Evolutionary conservation across 2,797 vertebrate species (phyloP).

Genomic region (Phoxinus dragarum): DNA sequence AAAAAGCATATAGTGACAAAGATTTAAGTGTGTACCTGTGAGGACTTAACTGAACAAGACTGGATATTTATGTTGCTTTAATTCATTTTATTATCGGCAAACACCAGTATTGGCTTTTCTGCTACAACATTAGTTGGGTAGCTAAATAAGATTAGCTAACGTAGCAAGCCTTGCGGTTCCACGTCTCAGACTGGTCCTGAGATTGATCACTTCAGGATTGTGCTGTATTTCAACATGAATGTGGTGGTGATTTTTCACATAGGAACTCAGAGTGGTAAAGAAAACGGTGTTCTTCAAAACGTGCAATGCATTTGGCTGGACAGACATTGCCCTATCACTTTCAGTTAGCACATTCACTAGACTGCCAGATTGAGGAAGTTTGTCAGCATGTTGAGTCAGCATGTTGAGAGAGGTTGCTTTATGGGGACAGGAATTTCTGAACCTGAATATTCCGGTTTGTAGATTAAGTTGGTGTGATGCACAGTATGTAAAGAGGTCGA

Average conservation of each 20-base stretch:
- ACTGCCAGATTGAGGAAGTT: conserved; percentile 16
- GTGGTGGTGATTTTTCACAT: not conserved
- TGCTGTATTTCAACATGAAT: not conserved
- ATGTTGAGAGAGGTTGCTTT: not conserved
- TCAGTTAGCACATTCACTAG: conserved; percentile 33
- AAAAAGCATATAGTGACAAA: not conserved
- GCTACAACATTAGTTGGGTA: not conserved
- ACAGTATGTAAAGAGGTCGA: not conserved
- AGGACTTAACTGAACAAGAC: not conserved
- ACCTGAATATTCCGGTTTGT: conserved; percentile 39
- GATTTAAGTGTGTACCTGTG: not conserved
- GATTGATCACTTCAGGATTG: not conserved
- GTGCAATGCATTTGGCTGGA: conserved; percentile 39
- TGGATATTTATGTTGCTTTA: not conserved
- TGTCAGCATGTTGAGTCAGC: not conserved
- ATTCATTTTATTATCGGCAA: not conserved
- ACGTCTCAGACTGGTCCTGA: not conserved
- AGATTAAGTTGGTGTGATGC: not conserved
- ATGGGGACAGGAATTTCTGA: conserved; percentile 27
- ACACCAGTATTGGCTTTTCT: not conserved
- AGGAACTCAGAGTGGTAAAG: not conserved
- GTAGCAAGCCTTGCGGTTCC: not conserved
- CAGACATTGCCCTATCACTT: conserved; percentile 59
- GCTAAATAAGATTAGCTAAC: not conserved
- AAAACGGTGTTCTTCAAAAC: not conserved